A percentile compares a stretch with the other conserved stretches of the same genome.
phyloP scores from a whole-genome alignment of 2,113 vertebrate genomes.

The Pantherophis guttatus region DNA sequence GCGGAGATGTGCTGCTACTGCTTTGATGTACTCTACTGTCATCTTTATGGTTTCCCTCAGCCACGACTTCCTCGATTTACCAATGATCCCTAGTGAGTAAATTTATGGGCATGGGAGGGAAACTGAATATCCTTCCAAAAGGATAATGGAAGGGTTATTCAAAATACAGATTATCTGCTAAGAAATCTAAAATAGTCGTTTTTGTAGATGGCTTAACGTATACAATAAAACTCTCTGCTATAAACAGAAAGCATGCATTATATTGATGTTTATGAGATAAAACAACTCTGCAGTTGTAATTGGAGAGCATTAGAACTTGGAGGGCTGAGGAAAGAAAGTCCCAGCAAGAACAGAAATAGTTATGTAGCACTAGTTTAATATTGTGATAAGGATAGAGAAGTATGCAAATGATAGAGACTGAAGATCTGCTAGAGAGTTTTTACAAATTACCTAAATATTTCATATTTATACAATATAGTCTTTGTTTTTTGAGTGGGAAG shows the following conservation, averaged over 20 bases:
- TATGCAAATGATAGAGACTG: background rate
- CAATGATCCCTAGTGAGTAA: constrained; percentile 86
- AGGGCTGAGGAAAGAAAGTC: background rate
- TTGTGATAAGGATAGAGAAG: background rate
- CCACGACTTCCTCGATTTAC: constrained; percentile 82
- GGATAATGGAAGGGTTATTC: constrained; percentile 6
- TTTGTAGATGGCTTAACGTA: background rate
- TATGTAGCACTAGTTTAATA: background rate
- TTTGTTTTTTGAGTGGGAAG: background rate
- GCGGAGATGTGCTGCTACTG: constrained; percentile 87
- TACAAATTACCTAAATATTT: background rate
- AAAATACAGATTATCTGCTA: background rate
- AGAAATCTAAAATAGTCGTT: background rate
- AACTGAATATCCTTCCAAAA: constrained; percentile 20
- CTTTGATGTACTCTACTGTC: constrained; percentile 85
- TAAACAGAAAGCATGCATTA: background rate
- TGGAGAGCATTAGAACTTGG: background rate
- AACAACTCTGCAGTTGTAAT: background rate
- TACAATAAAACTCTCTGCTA: background rate
- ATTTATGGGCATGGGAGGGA: background rate
- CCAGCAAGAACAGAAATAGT: background rate
- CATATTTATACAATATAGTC: background rate
- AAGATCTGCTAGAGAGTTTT: background rate
- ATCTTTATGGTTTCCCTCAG: constrained; percentile 84
- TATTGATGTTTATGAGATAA: background rate